These are phyloP conservation scores for Nanger granti DNA, from an alignment of 2,113 vertebrate genomes.

Conservation along the genomic window DNA sequence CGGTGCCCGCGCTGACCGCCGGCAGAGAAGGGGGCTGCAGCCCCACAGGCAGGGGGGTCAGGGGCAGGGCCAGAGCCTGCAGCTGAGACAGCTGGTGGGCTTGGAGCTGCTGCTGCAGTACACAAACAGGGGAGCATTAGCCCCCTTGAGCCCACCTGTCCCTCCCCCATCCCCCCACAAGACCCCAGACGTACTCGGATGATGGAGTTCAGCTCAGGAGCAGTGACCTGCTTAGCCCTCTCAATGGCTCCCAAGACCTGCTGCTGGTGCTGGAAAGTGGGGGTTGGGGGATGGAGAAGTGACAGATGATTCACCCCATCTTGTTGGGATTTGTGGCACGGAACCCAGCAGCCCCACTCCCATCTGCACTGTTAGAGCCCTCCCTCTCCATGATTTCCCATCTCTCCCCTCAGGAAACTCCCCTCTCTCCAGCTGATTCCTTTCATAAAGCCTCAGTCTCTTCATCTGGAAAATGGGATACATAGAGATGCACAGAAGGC, in stretches of 20 bases:
- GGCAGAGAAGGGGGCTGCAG: conserved; percentile 90
- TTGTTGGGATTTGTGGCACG: rapidly evolving
- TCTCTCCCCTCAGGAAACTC: not conserved
- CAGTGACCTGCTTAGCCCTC: conserved; percentile 96
- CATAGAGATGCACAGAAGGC: not conserved
- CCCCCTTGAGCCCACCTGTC: rapidly evolving
- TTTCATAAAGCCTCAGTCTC: not conserved
- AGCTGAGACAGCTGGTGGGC: conserved; percentile 98
- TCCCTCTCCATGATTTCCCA: not conserved
- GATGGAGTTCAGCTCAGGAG: conserved; percentile 98
- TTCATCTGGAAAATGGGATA: not conserved
- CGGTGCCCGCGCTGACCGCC: conserved; percentile 88
- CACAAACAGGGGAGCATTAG: not conserved
- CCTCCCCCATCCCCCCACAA: rapidly evolving
- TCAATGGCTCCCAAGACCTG: conserved; percentile 98
- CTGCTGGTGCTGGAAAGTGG: conserved; percentile 90
- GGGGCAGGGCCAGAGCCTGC: conserved; percentile 93
- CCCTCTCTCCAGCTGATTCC: not conserved
- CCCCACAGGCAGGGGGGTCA: conserved; percentile 92
- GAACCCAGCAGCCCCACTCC: not conserved
- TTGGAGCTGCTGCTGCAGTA: conserved; percentile 95
- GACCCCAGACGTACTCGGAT: conserved; percentile 86
- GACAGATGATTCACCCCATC: not conserved
- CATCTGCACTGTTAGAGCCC: not conserved
- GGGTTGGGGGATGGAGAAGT: too few species aligned